Evolutionary conservation across 2,888 invertebrate species (phyloP), one percentile per base, ranked within the genome.

Genomic region (Drosophila peninsularis): DNA sequence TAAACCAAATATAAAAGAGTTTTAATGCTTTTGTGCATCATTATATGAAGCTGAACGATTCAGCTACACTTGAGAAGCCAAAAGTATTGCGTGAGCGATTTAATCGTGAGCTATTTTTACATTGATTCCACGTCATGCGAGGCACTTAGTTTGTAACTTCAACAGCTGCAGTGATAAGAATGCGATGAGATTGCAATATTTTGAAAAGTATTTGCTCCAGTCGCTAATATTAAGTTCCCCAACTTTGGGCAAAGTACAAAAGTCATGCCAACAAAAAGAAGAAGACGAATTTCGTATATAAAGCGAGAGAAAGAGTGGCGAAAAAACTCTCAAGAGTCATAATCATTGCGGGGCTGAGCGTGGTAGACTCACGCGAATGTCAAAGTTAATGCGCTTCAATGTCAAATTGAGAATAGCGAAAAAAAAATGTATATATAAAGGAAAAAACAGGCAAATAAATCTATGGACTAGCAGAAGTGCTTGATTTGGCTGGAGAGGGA

Each of bases 381-480:
- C 82, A 80, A 78, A 85, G 68, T 71, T 85, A 88, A 84, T 80
- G 76, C 76, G 79, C 69, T 78, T 73, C 75, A 71, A 78, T 78
- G 88, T 82, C 76, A 80, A 85, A 70, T 68, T 71, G 68, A 44
- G 45, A 62, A 49, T 50, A 54, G 27, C 13, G 21, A 45, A 34
- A 24, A 53, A 61, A 54, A 14, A 42, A 55, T 55, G 55, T 39
- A 62, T 57, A 62, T 57, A 34, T 19, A 37, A 54, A 49, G 30
- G 50, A 52, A 53, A 49, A 17, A 21, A 24, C 42, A 42, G 19
- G 24, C 45, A 61, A 62, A 62, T 66, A 67, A 47, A 65, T 75
- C 52, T 71, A 71, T 66, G 36, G 41, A 44, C 47, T 39, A 61
- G 45, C 34, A 30, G 54, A 65, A 75, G 73, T 63, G 63, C 72